Base-by-base conservation (phyloP, 2,888 invertebrate species). In the Mycalesis mineus region DNA sequence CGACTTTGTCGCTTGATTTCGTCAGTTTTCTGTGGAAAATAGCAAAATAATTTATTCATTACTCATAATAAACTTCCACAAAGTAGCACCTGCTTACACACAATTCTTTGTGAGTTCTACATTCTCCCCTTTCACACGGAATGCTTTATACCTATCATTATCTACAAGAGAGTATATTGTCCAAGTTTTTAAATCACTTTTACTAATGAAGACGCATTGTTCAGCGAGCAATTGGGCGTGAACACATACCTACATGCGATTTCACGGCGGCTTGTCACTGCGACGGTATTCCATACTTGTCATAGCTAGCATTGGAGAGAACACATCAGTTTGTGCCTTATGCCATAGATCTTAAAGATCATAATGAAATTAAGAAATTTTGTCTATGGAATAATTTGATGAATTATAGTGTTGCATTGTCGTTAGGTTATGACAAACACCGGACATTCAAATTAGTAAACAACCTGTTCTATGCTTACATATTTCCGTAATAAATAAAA, bases 201-300 rank as follows among this genome's bases (percentile, higher is more conserved):
- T 42, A 42, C 29, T 44, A 29, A 29, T 6, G 49, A 37, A 28
- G 37, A 13, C 1, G 31, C 31, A 51, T 51, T 51, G 51, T 51
- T 51, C 17, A 36, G 42, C 41, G 49, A 36, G 55, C 58, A 56
- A 65, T 61, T 58, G 56, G 45, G 57, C 58, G 52, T 63, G 68
- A 69, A 76, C 73, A 28, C 41, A 67, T 62, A 61, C 61, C 66
- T 73, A 15, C 51, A 67, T 62, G 61, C 62, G 66, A 79, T 82
- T 82, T 75, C 71, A 80, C 75, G 80, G 68, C 61, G 69, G 73
- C 74, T 78, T 77, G 68, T 65, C n/a, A 17, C 22, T 36, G 40
- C 49, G 39, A 49, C 14, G 33, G 15, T 29, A 48, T 51, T 47
- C 31, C 33, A 33, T 15, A 15, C 33, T 11, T 15, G 11, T 47